Percentiles rank a stretch among this genome's conserved stretches.
Evolutionary conservation across 2,888 invertebrate genomes (phyloP).

Genomic region (Lampropteryx suffumata): DNA sequence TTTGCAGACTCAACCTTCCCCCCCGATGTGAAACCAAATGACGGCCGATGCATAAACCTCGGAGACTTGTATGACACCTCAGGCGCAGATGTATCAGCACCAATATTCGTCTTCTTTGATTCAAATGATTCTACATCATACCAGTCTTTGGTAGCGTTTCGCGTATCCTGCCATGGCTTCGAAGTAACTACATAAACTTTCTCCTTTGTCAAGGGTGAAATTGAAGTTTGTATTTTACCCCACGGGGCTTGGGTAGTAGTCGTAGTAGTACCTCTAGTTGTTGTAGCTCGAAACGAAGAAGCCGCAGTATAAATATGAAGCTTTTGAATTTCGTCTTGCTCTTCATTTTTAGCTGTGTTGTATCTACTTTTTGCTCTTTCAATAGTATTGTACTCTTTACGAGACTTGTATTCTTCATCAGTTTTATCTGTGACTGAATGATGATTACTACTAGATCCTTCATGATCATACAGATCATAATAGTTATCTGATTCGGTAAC

Average conservation of each 20-base stretch:
- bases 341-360: slow-evolving; percentile 52
- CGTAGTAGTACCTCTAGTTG: slow-evolving; percentile 43
- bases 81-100: slow-evolving; percentile 48
- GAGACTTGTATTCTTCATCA: slow-evolving; percentile 45
- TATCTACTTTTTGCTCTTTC: slow-evolving; percentile 56
- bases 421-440: slow-evolving; percentile 63
- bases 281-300: slow-evolving; percentile 64
- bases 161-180: slow-evolving; percentile 79
- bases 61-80: slow-evolving; percentile 73
- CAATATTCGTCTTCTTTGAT: slow-evolving; percentile 56
- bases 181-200: slow-evolving; percentile 93
- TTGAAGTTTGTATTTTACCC: slow-evolving; percentile 87
- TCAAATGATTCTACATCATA: slow-evolving; percentile 58
- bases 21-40: slow-evolving; percentile 72
- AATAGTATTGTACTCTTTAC: slow-evolving; percentile 65
- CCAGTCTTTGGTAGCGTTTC: slow-evolving; percentile 55
- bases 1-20: slow-evolving; percentile 56
- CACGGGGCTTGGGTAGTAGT: slow-evolving; percentile 81
- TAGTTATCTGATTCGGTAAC: slow-evolving; percentile 58
- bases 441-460: slow-evolving; percentile 73
- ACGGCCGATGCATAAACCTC: slow-evolving; percentile 82
- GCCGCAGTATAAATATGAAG: slow-evolving; percentile 71
- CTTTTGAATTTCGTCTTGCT: slow-evolving; percentile 54
- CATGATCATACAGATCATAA: slow-evolving; percentile 73
- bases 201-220: slow-evolving; percentile 90